Base-by-base conservation (phyloP, 2,797 vertebrate genomes). In the Setipinna tenuifilis region DNA sequence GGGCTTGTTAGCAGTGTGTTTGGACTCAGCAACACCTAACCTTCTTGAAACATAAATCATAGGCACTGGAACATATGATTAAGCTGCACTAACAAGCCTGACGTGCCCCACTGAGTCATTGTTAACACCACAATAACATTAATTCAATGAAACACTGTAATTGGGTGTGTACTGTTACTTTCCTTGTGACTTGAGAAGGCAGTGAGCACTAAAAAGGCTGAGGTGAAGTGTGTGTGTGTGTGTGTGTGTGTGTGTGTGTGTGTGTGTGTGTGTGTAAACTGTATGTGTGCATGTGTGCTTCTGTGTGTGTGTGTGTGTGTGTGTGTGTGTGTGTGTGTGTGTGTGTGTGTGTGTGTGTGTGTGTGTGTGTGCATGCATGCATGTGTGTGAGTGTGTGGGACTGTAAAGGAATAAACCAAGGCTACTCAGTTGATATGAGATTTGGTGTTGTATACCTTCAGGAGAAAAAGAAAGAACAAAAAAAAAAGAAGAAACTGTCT, bases 171-270 rank as follows among this genome's bases (percentile, higher is more conserved):
- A 62, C 23, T 9, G 10, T 23, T 23, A n/a, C 21, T 62, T 23
- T n/a, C 61, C 11, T 62, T 62, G 61, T 25, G 10, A 62, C n/a
- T 23, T 6, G 2, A 61, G 61, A 62, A n/a, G 19, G 9, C 23
- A n/a, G 59, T 1, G 23, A 17, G 5, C n/a, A 21, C 25, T 65
- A 28, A 65, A 65, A 28, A 65, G 61, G 88, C 89, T 86, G n/a
- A 2, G n/a, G n/a, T n/a, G n/a, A n/a, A n/a, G n/a, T n/a, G n/a
- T n/a, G n/a, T n/a, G n/a, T n/a, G n/a, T n/a, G n/a, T n/a, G n/a
- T n/a, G n/a, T n/a, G n/a, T n/a, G n/a, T n/a, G n/a, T n/a, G n/a
- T n/a, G n/a, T n/a, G n/a, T n/a, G n/a, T n/a, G n/a, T n/a, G n/a
- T n/a, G n/a, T n/a, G n/a, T n/a, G n/a, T n/a, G n/a, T n/a, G n/a